phyloP scores from a whole-genome alignment of 2,888 invertebrate species.

The Spodoptera littoralis region DNA sequence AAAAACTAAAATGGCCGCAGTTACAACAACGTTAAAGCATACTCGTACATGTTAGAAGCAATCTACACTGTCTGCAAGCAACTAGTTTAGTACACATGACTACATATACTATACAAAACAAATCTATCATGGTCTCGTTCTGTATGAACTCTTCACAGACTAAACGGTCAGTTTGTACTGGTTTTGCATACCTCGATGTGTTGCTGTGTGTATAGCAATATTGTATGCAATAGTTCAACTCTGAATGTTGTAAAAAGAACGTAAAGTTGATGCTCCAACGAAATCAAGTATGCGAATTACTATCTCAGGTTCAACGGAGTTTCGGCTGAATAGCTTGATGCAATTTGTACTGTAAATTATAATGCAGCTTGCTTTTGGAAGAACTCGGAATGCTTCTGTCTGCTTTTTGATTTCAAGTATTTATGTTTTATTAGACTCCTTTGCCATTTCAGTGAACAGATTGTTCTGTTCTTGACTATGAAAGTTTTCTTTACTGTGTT shows the following conservation, averaged over 20 bases:
- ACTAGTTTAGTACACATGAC: constrained; percentile 27
- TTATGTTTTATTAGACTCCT: constrained; percentile 31
- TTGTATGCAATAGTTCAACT: constrained; percentile 51
- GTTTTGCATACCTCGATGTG: too few species aligned
- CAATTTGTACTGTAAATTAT: constrained; percentile 33
- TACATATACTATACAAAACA: too few species aligned
- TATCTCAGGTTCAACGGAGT: constrained; percentile 41
- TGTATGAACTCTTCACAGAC: too few species aligned
- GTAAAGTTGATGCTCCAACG: constrained; percentile 67
- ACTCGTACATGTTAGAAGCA: constrained; percentile 27
- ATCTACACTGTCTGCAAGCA: constrained; percentile 18
- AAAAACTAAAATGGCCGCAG: neutral
- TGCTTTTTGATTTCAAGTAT: constrained; percentile 21
- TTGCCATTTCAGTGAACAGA: constrained; percentile 2
- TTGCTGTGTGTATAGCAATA: constrained; percentile 30
- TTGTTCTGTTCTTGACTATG: constrained; percentile 9
- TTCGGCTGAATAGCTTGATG: constrained; percentile 44
- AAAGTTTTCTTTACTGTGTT: too few species aligned
- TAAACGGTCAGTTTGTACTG: too few species aligned
- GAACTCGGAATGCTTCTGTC: constrained; percentile 20
- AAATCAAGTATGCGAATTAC: constrained; percentile 67
- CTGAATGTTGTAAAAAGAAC: constrained; percentile 66
- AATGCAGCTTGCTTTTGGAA: constrained; percentile 19
- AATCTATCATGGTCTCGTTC: too few species aligned
- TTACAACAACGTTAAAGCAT: neutral